Evolutionary conservation across 2,797 vertebrate genomes (phyloP), one percentile per base, ranked within the genome.

Genomic region (Acanthis flammea): DNA sequence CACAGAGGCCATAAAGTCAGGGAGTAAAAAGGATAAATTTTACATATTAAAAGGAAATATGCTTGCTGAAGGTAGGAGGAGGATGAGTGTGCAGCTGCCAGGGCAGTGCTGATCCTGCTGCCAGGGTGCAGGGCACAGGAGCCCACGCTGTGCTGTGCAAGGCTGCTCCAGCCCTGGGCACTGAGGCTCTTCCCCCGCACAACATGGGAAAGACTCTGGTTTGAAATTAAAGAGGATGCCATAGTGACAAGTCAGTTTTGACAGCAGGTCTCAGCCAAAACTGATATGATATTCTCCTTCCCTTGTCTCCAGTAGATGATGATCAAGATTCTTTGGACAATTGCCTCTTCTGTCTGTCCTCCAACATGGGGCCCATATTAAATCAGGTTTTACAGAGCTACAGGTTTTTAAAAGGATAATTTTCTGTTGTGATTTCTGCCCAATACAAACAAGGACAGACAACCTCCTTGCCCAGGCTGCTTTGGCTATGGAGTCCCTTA

Each of bases 1-100:
- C 92, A 92, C 61, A 57, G 93, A 71, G 88, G 93, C 91, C 37
- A 11, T 25, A 67, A 84, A 67, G 35, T 42, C 71, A 62, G 76
- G 71, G 80, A 93, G 57, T 71, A 77, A 77, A 86, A 92, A 91
- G 70, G 73, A 83, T 51, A 44, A 5, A 60, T 74, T 77, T 76
- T 78, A 35, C 63, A 39, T 51, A n/a, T 74, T 51, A 88, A 58
- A 85, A 42, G 55, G 24, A 84, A 88, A 74, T 68, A 27, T 1
- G 22, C 47, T 81, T 24, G 11, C 66, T 71, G 80, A 71, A 67
- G 9, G 17, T 12, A 41, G 91, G 75, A 74, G 53, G 19, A 60
- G 67, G 53, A 33, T 70, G 63, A 73, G 62, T 12, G 10, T 78
- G 67, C 5, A 41, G 37, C 79, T 91, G 77, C 44, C 24, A 24